Evolutionary conservation across 1,140 invertebrate species (phyloP).

Genomic region (Rhyzopertha dominica): DNA sequence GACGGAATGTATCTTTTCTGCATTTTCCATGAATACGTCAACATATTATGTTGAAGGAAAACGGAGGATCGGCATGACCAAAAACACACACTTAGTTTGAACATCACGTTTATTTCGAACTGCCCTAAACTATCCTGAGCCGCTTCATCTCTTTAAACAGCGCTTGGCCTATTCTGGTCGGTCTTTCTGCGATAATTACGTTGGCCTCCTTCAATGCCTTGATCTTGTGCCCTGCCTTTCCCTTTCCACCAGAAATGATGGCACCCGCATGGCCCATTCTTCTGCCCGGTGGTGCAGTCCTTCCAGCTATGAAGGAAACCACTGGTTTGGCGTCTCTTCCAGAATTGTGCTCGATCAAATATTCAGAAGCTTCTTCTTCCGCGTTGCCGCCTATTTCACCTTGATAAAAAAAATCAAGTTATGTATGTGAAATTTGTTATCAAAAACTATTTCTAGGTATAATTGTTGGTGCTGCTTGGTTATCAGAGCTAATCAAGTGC

Average conservation of each 20-base stretch:
- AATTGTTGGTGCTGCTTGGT: too few relatives aligned
- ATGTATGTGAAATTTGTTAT: too few relatives aligned
- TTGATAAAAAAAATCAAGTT: too few relatives aligned
- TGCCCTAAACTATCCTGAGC: conserved; percentile 4
- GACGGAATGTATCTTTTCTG: too few relatives aligned
- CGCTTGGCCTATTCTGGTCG: conserved; percentile 90
- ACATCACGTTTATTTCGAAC: neutral
- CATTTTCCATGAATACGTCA: too few relatives aligned
- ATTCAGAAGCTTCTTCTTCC: conserved; percentile 94
- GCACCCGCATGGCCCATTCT: conserved; percentile 99
- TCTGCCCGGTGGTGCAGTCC: conserved; percentile 93
- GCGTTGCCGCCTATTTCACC: conserved; percentile 98
- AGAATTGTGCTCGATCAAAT: conserved; percentile 84
- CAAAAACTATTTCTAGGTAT: too few relatives aligned
- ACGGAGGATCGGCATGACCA: too few relatives aligned
- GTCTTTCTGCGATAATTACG: conserved; percentile 90
- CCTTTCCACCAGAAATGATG: conserved; percentile 97
- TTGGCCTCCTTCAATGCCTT: conserved; percentile 85
- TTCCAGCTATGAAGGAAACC: conserved; percentile 95
- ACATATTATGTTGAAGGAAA: too few relatives aligned
- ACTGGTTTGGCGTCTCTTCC: conserved; percentile 91
- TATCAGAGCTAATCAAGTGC: too few relatives aligned
- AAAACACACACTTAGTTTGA: too few relatives aligned
- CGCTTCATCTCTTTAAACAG: conserved; percentile 73
- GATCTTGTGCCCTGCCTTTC: conserved; percentile 96